Evolutionary conservation across 1,140 invertebrate species (phyloP).

Genomic region (Epicauta chinensis): DNA sequence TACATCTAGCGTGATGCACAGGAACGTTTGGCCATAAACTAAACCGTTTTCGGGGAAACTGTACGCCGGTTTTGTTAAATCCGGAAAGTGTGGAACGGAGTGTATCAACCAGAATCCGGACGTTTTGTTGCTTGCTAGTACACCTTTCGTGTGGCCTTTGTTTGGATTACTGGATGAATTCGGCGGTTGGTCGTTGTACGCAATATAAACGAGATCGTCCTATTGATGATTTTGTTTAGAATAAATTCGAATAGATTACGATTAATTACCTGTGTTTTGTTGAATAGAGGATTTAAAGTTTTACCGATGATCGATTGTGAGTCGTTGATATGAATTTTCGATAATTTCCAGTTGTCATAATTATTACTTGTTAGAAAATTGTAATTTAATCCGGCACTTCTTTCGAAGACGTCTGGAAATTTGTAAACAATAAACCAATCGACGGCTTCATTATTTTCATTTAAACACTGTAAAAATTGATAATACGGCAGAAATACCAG

Average conservation of each 20-base stretch:
- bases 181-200: constrained; percentile 83
- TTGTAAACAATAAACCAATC: constrained; percentile 73
- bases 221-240: constrained; percentile 33
- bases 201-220: constrained; percentile 51
- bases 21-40: constrained; percentile 76
- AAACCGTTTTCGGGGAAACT: constrained; percentile 65
- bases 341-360: constrained; percentile 59
- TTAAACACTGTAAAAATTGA: constrained; percentile 5
- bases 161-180: constrained; percentile 46
- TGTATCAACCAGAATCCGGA: constrained; percentile 86
- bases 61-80: constrained; percentile 48
- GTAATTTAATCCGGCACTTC: constrained; percentile 62
- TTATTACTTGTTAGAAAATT: constrained; percentile 63
- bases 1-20: constrained; percentile 70
- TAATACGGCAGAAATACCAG: background rate
- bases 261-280: background rate
- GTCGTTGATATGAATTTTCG: constrained; percentile 58
- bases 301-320: constrained; percentile 64
- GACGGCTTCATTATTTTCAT: constrained; percentile 9
- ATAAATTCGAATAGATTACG: background rate
- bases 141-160: constrained; percentile 81
- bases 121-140: constrained; percentile 61
- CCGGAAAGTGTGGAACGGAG: constrained; percentile 81
- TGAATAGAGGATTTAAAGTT: constrained; percentile 63
- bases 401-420: constrained; percentile 54